phyloP scores from a whole-genome alignment of 2,113 vertebrate genomes.

The Catagonus wagneri region DNA sequence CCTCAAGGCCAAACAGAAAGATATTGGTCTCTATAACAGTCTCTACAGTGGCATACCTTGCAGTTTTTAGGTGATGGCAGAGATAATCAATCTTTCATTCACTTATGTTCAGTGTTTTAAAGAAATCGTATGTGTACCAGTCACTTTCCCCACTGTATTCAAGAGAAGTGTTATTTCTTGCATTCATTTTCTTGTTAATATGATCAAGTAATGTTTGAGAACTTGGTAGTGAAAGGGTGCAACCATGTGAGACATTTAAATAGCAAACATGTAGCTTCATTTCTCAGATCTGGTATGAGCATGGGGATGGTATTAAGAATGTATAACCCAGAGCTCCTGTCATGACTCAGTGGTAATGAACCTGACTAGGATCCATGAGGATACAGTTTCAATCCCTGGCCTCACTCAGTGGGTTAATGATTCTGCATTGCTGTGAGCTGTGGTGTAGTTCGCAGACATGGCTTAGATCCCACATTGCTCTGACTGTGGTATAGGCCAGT shows the following conservation, averaged over 20 bases:
- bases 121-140: neutral
- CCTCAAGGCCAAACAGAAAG: neutral
- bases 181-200: slow-evolving; percentile 23
- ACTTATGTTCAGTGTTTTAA: neutral
- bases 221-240: neutral
- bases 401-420: too few relatives aligned
- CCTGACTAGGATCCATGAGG: too few relatives aligned
- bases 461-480: too few relatives aligned
- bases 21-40: neutral
- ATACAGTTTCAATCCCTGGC: too few relatives aligned
- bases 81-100: neutral
- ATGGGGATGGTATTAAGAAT: neutral
- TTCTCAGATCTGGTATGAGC: neutral
- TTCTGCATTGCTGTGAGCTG: too few relatives aligned
- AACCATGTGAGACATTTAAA: neutral
- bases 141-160: neutral
- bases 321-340: neutral
- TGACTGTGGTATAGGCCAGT: too few relatives aligned
- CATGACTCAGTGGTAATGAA: too few relatives aligned
- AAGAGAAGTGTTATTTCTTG: neutral
- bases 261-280: neutral
- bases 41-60: neutral
- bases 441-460: too few relatives aligned
- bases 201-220: neutral
- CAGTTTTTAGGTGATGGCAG: neutral